Evolutionary conservation across 2,113 vertebrate species (phyloP).

Genomic region (Crotalus tigris): DNA sequence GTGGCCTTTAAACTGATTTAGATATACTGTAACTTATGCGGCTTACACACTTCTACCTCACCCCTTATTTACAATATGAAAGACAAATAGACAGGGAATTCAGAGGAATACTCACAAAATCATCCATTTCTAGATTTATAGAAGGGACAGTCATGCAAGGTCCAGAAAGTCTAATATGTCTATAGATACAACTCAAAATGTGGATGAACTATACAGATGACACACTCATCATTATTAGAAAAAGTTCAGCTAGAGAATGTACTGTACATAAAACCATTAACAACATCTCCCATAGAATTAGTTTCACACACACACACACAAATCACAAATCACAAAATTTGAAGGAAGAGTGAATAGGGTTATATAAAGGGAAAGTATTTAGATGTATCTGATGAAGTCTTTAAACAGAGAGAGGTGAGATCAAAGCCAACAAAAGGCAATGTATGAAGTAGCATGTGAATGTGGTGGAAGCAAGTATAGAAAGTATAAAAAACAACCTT

Average conservation of each 20-base stretch:
- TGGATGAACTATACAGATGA: neutral
- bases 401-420: neutral
- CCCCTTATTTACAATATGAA: neutral
- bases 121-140: neutral
- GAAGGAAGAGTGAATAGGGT: neutral
- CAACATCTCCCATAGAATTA: neutral
- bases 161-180: neutral
- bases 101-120: neutral
- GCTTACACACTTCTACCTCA: neutral
- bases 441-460: neutral
- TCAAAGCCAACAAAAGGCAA: neutral
- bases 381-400: neutral
- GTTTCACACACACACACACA: neutral
- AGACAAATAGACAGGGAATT: neutral
- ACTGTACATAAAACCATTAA: neutral
- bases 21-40: neutral
- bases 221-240: neutral
- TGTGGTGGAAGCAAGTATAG: neutral
- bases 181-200: neutral
- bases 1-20: neutral
- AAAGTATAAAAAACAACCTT: neutral
- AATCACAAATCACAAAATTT: neutral
- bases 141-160: neutral
- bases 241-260: neutral
- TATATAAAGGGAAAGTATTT: neutral